Evolutionary conservation across 2,888 invertebrate species (phyloP).

Genomic region (Folsomia manolachei): DNA sequence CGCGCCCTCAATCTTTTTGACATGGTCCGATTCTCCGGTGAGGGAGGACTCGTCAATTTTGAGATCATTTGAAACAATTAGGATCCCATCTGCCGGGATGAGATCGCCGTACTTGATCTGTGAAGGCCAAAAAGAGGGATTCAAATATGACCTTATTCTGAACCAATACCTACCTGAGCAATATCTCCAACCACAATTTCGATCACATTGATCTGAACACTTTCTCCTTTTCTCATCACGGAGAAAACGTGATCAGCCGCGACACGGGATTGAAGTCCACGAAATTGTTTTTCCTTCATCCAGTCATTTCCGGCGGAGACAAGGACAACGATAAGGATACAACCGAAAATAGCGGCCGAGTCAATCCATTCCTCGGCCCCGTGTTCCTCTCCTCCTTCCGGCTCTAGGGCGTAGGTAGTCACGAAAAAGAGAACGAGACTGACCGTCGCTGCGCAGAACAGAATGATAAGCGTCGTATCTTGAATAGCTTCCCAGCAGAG

Average conservation of each 20-base stretch:
- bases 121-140: not conserved
- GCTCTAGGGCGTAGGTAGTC: not conserved
- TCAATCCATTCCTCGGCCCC: constrained; percentile 99
- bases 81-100: constrained; percentile 93
- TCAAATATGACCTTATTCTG: not conserved
- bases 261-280: constrained; percentile 94
- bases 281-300: constrained; percentile 98
- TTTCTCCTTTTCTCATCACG: constrained; percentile 86
- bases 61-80: constrained; percentile 97
- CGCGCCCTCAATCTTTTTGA: constrained; percentile 87
- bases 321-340: constrained; percentile 96
- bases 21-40: constrained; percentile 99
- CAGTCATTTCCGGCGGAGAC: constrained; percentile 99
- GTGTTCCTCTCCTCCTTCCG: constrained; percentile 63
- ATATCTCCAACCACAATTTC: constrained; percentile 98
- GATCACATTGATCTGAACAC: constrained; percentile 89
- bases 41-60: constrained; percentile 98
- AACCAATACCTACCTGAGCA: constrained; percentile 77
- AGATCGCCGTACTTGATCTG: constrained; percentile 93
- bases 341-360: constrained; percentile 96
- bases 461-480: constrained; percentile 97
- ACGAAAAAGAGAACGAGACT: constrained; percentile 90
- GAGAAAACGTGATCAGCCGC: constrained; percentile 98
- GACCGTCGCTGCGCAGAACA: constrained; percentile 95
- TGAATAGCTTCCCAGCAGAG: constrained; percentile 99